A percentile compares a stretch with the other conserved stretches of the same genome.
Conservation (phyloP, 2,113 vertebrate genomes). For the Colossoma macropomum region DNA sequence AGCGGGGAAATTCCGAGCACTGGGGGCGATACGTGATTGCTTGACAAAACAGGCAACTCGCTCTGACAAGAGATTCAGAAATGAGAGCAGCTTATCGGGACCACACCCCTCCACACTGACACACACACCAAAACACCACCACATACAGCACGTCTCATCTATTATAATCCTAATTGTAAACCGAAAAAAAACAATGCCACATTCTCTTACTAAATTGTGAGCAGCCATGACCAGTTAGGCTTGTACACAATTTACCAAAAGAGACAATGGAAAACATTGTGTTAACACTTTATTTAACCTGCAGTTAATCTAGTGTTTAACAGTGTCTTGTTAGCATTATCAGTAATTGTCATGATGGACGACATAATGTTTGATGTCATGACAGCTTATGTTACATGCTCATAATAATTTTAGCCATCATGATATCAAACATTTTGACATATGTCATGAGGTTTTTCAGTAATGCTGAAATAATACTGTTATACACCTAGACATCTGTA, state of each 20-base stretch:
- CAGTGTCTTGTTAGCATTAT: no score
- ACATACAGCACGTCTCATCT: not conserved
- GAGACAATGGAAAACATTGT: not conserved
- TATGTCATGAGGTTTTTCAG: no score
- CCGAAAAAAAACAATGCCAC: not conserved
- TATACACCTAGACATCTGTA: no score
- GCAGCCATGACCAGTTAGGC: not conserved
- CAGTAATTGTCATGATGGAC: no score
- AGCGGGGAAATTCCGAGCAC: conserved; percentile 66
- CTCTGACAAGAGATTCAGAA: conserved; percentile 43
- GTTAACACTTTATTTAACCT: no score
- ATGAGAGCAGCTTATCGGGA: conserved; percentile 35
- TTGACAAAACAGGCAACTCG: conserved; percentile 57
- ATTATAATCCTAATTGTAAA: not conserved
- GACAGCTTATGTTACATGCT: no score
- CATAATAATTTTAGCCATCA: no score
- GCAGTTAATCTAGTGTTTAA: no score
- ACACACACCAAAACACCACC: conserved; percentile 11
- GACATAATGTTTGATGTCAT: no score
- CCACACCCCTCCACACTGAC: conserved; percentile 8
- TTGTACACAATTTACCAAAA: not conserved
- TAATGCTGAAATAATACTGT: no score
- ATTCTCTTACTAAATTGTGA: not conserved
- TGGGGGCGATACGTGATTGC: conserved; percentile 49
- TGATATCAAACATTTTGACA: no score